A percentile compares a stretch with the other conserved stretches of the same genome.
Conservation (phyloP, 2,113 vertebrate species). For the Myanophis thanlyinensis region DNA sequence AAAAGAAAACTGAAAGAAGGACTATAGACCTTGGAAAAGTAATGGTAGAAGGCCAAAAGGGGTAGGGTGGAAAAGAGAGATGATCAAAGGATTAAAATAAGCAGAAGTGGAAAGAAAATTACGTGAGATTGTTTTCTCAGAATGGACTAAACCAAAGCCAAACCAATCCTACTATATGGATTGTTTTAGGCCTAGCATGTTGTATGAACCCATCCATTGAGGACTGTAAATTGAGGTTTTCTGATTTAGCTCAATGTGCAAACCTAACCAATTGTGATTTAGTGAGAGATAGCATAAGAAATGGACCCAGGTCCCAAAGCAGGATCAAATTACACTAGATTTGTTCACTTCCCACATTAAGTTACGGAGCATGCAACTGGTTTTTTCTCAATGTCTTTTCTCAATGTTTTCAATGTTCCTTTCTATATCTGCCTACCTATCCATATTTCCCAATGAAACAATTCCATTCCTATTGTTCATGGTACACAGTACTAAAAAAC, state of each 20-base stretch:
- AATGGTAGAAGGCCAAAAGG: neutral
- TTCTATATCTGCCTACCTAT: neutral
- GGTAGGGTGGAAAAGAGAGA: neutral
- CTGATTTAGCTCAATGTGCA: neutral
- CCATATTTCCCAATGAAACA: neutral
- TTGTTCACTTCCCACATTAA: neutral
- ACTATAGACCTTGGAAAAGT: neutral
- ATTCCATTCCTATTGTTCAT: neutral
- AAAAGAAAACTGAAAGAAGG: neutral
- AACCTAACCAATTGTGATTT: neutral
- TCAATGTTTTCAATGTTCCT: neutral
- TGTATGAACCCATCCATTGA: neutral
- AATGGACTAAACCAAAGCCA: neutral
- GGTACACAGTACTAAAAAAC: neutral
- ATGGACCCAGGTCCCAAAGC: neutral
- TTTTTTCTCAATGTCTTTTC: neutral
- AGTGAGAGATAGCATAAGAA: neutral
- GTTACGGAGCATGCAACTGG: neutral
- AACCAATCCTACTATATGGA: neutral
- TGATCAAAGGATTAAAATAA: neutral
- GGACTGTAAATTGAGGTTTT: neutral
- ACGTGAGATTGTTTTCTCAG: conserved; percentile 11
- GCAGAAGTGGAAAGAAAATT: neutral
- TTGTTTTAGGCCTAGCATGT: neutral
- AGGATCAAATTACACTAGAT: neutral